Evolutionary conservation across 2,797 vertebrate species (phyloP).

Genomic region (Cheirogaleus major): DNA sequence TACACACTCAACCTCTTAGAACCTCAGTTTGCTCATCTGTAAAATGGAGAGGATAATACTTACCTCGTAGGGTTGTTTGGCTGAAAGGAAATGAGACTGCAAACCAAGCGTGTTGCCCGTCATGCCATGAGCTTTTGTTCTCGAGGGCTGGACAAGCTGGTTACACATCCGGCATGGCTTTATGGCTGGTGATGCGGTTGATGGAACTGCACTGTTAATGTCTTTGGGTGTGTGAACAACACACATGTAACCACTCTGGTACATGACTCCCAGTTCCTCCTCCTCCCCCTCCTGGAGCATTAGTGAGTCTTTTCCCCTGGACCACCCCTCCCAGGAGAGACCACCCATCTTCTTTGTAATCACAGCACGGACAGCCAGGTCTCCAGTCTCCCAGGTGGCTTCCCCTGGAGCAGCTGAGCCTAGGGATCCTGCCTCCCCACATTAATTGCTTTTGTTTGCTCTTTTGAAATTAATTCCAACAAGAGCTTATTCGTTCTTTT

Average conservation of each 20-base stretch:
- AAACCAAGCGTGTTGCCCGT: rapidly evolving
- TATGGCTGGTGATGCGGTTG: background rate
- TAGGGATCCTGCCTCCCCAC: background rate
- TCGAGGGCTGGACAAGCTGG: background rate
- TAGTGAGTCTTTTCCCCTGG: background rate
- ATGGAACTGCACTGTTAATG: rapidly evolving
- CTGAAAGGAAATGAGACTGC: background rate
- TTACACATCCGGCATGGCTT: background rate
- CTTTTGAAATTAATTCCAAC: slow-evolving; percentile 49
- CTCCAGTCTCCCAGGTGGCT: background rate
- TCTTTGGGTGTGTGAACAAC: background rate
- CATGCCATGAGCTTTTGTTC: background rate
- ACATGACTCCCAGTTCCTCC: background rate
- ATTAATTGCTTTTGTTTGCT: slow-evolving; percentile 36
- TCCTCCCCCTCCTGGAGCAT: background rate
- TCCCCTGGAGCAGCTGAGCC: background rate
- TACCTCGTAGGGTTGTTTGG: background rate
- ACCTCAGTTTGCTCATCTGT: background rate
- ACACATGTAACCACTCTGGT: background rate
- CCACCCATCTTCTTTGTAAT: background rate
- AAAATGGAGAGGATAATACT: background rate
- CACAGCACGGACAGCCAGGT: background rate
- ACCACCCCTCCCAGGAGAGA: background rate
- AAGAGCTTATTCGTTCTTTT: slow-evolving; percentile 7
- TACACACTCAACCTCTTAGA: background rate